Conservation (phyloP, 2,888 invertebrate genomes). For the Phorcus lineatus region DNA sequence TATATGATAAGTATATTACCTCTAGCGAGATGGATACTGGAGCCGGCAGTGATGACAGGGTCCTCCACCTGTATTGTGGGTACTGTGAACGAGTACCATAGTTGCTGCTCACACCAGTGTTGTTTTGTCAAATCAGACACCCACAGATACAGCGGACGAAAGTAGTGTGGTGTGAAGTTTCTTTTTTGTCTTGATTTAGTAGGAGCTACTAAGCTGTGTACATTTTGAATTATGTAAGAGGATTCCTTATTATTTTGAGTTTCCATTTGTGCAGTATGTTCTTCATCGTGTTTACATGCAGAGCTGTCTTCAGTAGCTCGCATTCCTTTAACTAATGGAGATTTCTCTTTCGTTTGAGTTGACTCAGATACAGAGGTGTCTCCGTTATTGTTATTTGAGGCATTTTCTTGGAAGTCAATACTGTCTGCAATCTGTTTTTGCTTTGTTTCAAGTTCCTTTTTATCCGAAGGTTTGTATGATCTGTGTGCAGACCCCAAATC, state of each 20-base stretch:
- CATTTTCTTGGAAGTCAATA: too few relatives aligned
- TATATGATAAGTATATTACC: constrained; percentile 44
- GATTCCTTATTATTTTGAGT: not conserved
- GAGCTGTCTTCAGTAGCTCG: too few relatives aligned
- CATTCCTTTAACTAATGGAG: too few relatives aligned
- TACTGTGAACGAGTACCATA: constrained; percentile 62
- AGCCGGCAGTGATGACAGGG: constrained; percentile 40
- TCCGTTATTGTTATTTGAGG: too few relatives aligned
- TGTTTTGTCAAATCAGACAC: constrained; percentile 67
- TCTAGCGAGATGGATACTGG: constrained; percentile 64
- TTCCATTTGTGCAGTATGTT: not conserved
- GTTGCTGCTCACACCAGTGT: constrained; percentile 72
- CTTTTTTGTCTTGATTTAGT: constrained; percentile 9
- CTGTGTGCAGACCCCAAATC: too few relatives aligned
- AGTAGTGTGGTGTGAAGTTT: constrained; percentile 46
- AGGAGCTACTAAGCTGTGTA: not conserved
- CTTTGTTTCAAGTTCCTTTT: too few relatives aligned
- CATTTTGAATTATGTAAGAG: constrained; percentile 11
- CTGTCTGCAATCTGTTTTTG: too few relatives aligned
- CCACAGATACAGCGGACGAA: constrained; percentile 64
- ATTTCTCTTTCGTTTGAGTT: too few relatives aligned
- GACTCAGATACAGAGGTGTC: too few relatives aligned
- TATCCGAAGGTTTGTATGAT: too few relatives aligned
- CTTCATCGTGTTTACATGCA: too few relatives aligned
- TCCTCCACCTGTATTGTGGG: constrained; percentile 58